Evolutionary conservation across 2,113 vertebrate species (phyloP).

Genomic region (Ptychochromis oligacanthus): DNA sequence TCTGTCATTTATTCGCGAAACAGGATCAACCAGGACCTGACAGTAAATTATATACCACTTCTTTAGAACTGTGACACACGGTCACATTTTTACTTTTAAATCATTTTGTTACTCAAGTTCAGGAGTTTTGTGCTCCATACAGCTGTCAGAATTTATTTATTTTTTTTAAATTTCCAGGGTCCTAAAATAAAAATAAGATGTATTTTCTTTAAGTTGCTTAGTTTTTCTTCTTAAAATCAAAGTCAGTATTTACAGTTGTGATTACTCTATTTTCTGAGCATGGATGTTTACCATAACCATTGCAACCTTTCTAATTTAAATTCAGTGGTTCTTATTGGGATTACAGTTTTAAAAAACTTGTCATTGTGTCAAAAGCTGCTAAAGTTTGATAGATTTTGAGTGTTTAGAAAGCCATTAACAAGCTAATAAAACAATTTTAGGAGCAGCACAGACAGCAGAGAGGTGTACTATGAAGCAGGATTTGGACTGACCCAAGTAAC

Average conservation of each 20-base stretch:
- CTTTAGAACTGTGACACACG: background rate
- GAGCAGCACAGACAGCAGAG: background rate
- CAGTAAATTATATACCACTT: fast-evolving
- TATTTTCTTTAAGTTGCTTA: too few relatives aligned
- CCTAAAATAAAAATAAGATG: too few relatives aligned
- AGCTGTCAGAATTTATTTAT: background rate
- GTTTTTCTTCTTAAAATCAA: background rate
- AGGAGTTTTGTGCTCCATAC: background rate
- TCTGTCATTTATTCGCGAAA: background rate
- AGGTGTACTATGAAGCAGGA: background rate
- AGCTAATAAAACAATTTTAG: background rate
- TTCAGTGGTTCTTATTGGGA: background rate
- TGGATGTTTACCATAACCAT: background rate
- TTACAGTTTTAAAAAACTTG: background rate
- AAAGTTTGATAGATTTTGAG: background rate
- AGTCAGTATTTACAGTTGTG: background rate
- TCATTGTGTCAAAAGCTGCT: background rate
- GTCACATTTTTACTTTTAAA: background rate
- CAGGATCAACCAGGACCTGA: background rate
- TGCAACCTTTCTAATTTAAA: background rate
- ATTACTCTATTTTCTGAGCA: background rate
- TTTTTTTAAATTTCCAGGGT: background rate
- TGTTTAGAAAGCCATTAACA: background rate
- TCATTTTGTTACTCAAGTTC: background rate
- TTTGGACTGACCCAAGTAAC: background rate